Evolutionary conservation across 2,113 vertebrate genomes (phyloP).

Genomic region (Callocephalon fimbriatum): DNA sequence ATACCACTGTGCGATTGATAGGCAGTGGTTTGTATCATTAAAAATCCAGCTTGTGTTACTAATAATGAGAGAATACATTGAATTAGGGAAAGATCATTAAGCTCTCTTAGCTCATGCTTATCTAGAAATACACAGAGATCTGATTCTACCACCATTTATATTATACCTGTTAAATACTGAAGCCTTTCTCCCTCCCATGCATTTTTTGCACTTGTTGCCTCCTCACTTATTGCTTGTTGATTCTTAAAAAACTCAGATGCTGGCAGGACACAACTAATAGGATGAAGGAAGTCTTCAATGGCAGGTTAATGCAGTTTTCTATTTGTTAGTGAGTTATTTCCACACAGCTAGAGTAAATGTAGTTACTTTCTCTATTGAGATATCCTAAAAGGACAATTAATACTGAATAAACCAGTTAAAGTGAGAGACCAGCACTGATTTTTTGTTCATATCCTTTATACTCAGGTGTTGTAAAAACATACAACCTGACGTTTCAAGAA

Average conservation of each 20-base stretch:
- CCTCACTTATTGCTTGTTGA: neutral
- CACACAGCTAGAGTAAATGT: neutral
- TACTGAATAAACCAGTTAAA: neutral
- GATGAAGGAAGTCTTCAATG: neutral
- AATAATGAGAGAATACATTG: neutral
- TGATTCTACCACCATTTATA: neutral
- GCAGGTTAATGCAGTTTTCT: neutral
- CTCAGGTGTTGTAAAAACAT: conserved; percentile 90
- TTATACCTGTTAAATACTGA: neutral
- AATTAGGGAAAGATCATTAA: neutral
- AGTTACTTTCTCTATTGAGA: neutral
- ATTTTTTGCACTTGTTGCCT: neutral
- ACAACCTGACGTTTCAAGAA: conserved; percentile 88
- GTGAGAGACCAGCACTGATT: neutral
- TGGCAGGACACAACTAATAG: neutral
- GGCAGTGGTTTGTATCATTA: neutral
- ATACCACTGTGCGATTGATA: neutral
- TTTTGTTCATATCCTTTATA: neutral
- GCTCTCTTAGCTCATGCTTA: neutral
- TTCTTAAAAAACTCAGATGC: neutral
- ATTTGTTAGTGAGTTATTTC: neutral
- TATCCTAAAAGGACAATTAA: neutral
- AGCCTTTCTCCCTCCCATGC: neutral
- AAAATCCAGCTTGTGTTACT: neutral
- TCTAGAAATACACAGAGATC: neutral